These are phyloP conservation scores for Pollenia amentaria DNA, from an alignment of 2,888 invertebrate genomes.

Conservation along the genomic window DNA sequence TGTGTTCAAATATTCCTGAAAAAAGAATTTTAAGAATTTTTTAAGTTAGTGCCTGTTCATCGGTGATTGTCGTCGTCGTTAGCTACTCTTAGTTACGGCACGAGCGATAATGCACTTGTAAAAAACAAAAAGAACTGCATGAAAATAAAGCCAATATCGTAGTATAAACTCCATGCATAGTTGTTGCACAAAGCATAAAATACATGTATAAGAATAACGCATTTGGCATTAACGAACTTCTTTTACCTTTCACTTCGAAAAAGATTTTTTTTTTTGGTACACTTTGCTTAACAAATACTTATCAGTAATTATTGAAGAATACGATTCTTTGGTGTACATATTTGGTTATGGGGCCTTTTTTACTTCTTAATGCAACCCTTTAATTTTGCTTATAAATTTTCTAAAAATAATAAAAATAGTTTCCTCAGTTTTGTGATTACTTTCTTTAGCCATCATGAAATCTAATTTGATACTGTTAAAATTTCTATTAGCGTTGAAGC, in stretches of 20 bases:
- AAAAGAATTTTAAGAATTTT: conserved; percentile 65
- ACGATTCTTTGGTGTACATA: too few relatives aligned
- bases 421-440: too few relatives aligned
- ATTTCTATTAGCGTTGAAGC: too few relatives aligned
- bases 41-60: conserved; percentile 43
- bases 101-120: conserved; percentile 71
- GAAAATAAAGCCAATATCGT: conserved; percentile 24
- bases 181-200: conserved; percentile 26
- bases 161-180: conserved; percentile 18
- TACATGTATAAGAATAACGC: not conserved
- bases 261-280: not conserved
- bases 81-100: conserved; percentile 69
- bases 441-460: too few relatives aligned
- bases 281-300: not conserved
- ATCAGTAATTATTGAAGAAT: too few relatives aligned
- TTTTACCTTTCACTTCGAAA: not conserved
- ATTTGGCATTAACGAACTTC: conserved; percentile 1
- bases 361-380: too few relatives aligned
- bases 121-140: conserved; percentile 18
- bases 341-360: too few relatives aligned
- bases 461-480: too few relatives aligned
- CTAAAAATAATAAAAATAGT: too few relatives aligned
- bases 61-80: conserved; percentile 59
- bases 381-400: too few relatives aligned
- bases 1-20: conserved; percentile 19